These are phyloP conservation scores for Holocentrus rufus DNA, from an alignment of 2,797 vertebrate genomes.

Conservation along the genomic window DNA sequence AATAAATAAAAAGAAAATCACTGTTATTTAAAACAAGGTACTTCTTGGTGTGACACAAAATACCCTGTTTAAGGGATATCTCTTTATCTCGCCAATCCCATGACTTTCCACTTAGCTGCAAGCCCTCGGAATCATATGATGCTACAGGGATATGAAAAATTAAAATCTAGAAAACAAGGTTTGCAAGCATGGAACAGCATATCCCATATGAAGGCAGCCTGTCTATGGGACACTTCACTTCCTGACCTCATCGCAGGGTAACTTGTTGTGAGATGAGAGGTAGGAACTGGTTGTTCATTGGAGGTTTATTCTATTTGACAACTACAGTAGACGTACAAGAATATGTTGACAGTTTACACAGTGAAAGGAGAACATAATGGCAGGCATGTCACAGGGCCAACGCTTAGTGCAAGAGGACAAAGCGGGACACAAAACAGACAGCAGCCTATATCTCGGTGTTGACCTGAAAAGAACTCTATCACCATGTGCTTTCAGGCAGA, in stretches of 20 bases:
- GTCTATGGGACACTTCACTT: constrained; percentile 16
- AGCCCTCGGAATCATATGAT: constrained; percentile 68
- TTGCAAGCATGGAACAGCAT: constrained; percentile 58
- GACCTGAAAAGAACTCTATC: neutral
- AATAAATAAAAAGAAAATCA: neutral
- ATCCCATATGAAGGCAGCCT: constrained; percentile 18
- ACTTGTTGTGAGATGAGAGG: neutral
- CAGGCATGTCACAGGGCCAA: too few species aligned
- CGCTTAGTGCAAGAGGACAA: too few species aligned
- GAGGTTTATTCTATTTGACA: neutral
- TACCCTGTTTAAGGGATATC: constrained; percentile 36
- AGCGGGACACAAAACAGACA: too few species aligned
- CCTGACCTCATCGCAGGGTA: constrained; percentile 20
- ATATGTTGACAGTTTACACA: too few species aligned
- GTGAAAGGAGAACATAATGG: too few species aligned
- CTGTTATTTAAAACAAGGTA: constrained; percentile 21
- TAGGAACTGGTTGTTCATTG: neutral
- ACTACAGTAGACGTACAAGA: neutral
- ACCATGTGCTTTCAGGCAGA: neutral
- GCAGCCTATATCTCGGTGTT: too few species aligned
- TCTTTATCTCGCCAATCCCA: constrained; percentile 60
- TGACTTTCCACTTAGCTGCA: constrained; percentile 59
- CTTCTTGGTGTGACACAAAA: constrained; percentile 28
- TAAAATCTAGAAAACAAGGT: constrained; percentile 59
- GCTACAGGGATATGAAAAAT: neutral